These are phyloP conservation scores for Penelope pileata DNA, from an alignment of 2,113 vertebrate species.

Conservation along the genomic window DNA sequence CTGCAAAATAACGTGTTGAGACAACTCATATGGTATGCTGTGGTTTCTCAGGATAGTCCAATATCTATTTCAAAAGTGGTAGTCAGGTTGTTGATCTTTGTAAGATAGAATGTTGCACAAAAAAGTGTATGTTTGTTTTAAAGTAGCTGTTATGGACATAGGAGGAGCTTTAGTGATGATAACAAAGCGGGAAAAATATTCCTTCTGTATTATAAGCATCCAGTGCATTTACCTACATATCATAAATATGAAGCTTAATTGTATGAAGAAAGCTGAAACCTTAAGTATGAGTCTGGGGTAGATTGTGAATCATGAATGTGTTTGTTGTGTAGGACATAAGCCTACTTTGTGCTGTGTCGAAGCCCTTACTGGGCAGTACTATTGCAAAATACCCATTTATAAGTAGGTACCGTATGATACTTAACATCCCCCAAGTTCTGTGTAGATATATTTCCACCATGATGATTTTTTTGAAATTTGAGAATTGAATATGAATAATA, in stretches of 20 bases:
- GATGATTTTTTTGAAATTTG: not conserved
- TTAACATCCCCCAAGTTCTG: not conserved
- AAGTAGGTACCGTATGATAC: not conserved
- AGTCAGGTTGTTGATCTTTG: not conserved
- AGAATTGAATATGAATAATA: not conserved
- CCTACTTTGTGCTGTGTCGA: not conserved
- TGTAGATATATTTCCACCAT: not conserved
- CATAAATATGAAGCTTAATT: not conserved
- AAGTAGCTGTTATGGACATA: not conserved
- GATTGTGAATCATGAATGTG: not conserved
- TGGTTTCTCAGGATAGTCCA: not conserved
- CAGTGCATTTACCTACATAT: not conserved
- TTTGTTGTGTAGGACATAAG: not conserved
- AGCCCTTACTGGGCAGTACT: not conserved
- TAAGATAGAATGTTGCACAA: not conserved
- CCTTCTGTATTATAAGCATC: not conserved
- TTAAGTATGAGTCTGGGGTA: not conserved
- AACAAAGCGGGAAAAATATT: not conserved
- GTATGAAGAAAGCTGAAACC: not conserved
- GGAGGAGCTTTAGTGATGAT: not conserved
- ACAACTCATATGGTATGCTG: not conserved
- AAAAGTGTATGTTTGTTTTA: not conserved
- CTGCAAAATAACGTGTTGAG: conserved; percentile 8
- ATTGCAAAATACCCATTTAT: not conserved
- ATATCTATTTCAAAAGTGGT: not conserved